These are phyloP conservation scores for Morpho helenor DNA, from an alignment of 2,888 invertebrate genomes.

Conservation along the genomic window DNA sequence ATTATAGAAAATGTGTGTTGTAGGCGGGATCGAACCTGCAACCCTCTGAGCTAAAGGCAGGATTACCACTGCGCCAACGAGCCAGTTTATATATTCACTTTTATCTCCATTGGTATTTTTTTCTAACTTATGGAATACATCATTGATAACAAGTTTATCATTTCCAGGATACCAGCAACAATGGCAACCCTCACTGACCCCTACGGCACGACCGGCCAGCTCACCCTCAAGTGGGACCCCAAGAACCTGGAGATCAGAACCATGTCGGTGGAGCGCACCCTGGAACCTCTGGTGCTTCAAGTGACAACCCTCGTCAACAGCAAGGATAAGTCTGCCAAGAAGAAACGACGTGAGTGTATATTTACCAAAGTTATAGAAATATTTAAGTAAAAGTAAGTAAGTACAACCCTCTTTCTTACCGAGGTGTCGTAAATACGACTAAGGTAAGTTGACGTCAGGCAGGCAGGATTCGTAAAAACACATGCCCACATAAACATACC, in stretches of 20 bases:
- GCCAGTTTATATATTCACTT: too few relatives aligned
- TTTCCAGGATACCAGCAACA: not conserved
- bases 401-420: too few relatives aligned
- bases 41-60: too few relatives aligned
- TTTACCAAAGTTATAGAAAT: too few relatives aligned
- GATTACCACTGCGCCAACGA: too few relatives aligned
- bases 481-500: too few relatives aligned
- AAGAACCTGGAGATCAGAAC: constrained; percentile 98
- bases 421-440: too few relatives aligned
- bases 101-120: not conserved
- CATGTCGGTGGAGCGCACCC: constrained; percentile 97
- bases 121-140: not conserved
- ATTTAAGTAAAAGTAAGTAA: too few relatives aligned
- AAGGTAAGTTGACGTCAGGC: too few relatives aligned
- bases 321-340: constrained; percentile 94
- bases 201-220: constrained; percentile 77
- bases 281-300: constrained; percentile 97
- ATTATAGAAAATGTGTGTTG: too few relatives aligned
- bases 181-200: constrained; percentile 61
- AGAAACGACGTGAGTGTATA: constrained; percentile 84
- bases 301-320: constrained; percentile 98
- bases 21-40: too few relatives aligned
- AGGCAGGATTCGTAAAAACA: too few relatives aligned
- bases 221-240: constrained; percentile 94
- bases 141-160: not conserved